Conservation (phyloP, 2,888 invertebrate species). For the Dolichopus griseipennis region DNA sequence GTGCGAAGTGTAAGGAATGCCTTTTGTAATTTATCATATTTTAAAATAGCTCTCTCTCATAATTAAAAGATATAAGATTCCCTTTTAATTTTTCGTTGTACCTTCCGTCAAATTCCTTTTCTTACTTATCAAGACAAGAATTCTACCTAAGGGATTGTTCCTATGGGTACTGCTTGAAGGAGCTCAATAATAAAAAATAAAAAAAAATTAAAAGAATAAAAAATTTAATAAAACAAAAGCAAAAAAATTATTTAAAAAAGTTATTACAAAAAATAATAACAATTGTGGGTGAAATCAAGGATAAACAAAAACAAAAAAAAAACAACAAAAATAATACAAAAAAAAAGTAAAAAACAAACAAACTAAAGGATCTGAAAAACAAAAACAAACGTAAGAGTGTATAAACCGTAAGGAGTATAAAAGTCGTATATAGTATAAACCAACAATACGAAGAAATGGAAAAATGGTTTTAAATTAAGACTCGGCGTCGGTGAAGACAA, state of each 20-base stretch:
- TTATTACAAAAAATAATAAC: background rate
- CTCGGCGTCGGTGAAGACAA: conserved; percentile 8
- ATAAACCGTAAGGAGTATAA: background rate
- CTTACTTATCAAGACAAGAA: conserved; percentile 12
- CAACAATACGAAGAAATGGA: background rate
- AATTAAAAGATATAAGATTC: too few relatives aligned
- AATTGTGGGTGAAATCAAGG: conserved; percentile 4
- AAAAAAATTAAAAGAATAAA: background rate
- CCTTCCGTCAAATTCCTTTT: conserved; percentile 17
- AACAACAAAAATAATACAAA: background rate
- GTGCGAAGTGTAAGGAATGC: too few relatives aligned
- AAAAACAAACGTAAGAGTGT: background rate
- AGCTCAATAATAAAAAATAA: background rate
- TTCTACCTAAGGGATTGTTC: background rate
- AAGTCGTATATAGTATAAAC: background rate
- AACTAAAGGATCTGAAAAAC: conserved; percentile 14
- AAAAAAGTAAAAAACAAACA: background rate
- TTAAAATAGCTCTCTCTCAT: too few relatives aligned
- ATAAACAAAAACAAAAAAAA: background rate
- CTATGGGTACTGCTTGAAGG: background rate
- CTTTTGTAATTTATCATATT: too few relatives aligned
- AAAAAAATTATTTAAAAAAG: background rate
- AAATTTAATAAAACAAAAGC: background rate
- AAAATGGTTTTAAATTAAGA: conserved; percentile 21
- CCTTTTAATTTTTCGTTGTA: too few relatives aligned